Percentiles rank a stretch among this genome's conserved stretches.
Evolutionary conservation across 2,113 vertebrate species (phyloP).

Genomic region (Sylvilagus bachmani): DNA sequence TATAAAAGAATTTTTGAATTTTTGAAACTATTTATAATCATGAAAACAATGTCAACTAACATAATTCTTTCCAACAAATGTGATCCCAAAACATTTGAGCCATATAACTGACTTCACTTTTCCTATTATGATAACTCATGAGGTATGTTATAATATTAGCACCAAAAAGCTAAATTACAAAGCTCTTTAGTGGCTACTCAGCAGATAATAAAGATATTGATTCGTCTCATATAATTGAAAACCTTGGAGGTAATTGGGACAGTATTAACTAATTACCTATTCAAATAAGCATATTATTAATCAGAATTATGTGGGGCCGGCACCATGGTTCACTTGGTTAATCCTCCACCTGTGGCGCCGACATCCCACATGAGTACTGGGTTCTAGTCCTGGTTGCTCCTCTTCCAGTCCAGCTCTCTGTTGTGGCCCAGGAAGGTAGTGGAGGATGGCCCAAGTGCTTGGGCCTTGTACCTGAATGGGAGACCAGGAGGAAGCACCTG

Average conservation of each 20-base stretch:
- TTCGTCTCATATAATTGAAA: not conserved
- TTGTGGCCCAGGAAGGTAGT: no score
- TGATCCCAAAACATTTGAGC: conserved; percentile 22
- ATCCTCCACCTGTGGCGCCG: no score
- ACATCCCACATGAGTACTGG: no score
- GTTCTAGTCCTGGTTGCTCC: no score
- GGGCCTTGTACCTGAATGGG: no score
- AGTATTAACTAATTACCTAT: conserved; percentile 68
- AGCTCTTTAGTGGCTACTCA: conserved; percentile 26
- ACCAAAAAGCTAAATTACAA: conserved; percentile 26
- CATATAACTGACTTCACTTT: not conserved
- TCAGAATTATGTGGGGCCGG: not conserved
- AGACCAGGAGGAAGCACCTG: no score
- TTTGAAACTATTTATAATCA: not conserved
- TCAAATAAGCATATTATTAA: conserved; percentile 48
- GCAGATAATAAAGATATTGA: conserved; percentile 48
- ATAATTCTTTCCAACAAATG: conserved; percentile 13
- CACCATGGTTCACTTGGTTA: no score
- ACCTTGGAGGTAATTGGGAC: not conserved
- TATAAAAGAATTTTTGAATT: no score
- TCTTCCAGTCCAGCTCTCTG: no score
- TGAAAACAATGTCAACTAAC: conserved; percentile 16
- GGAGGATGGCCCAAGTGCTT: no score
- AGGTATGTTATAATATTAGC: not conserved
- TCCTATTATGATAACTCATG: not conserved